Evolutionary conservation across 2,113 vertebrate genomes (phyloP), one percentile per base, ranked within the genome.

Genomic region (Spermophilus dauricus): DNA sequence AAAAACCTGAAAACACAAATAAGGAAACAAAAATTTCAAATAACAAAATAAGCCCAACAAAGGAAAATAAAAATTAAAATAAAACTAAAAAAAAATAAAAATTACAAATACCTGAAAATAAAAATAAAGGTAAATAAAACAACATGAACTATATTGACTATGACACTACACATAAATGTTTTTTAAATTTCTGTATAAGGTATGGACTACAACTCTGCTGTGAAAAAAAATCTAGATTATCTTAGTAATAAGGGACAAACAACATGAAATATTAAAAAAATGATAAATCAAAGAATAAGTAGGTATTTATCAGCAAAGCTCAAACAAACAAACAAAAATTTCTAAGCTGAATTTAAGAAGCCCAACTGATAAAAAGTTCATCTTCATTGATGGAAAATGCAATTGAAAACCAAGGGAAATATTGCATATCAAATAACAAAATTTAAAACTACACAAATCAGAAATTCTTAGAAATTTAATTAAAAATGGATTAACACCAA

Each of bases 281-380:
- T 45, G 32, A 2, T 78, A 86, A 72, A 84, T 45, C 20, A 56
- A 90, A 77, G 30, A n/a, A 45, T 8, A 30, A 82, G 18, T 45
- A 86, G 85, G 14, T 94, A 17, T 70, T 94, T 92, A 37, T 82
- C 20, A 34, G 39, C 70, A 42, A 94, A 92, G 82, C 37, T 93
- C n/a, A 80, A 91, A 81, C 10, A 84, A 92, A 81, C 69, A 34
- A 78, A 39, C 3, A 73, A 86, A 85, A 90, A 80, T 10, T 20
- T 37, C 37, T 93, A 53, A 53, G 28, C 37, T 76, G 65, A 86
- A 56, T 24, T 94, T 42, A 86, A 82, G 26, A 93, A 97, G 28
- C n/a, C 13, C 81, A 86, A 67, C 17, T 80, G 45, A 56, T 24
- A 75, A 78, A 89, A 65, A 73, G 1, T 58, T 48, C 14, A 73